Evolutionary conservation across 30 jellyfish, hydroid and myxozoan species (phyloP), one percentile per base, ranked within the genome.

Genomic region (Mastigias papua): DNA sequence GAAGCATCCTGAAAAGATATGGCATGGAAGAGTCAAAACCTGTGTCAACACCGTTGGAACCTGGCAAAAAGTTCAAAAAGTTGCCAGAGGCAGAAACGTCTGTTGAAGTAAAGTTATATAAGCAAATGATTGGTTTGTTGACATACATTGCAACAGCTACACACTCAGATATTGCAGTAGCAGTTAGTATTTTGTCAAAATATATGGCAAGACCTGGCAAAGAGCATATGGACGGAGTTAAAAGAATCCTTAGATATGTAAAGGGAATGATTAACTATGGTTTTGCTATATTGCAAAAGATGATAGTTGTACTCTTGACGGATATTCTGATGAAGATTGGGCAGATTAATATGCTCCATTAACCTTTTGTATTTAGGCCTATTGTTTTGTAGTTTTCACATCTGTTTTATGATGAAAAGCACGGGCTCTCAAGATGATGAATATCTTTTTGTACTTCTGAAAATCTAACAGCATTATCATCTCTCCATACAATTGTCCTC

Each of bases 11-110:
- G 68, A 69, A 83, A 34, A 34, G 87, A 19, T 83, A 30, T 57
- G 79, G 79, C 34, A 57, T 67, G 74, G 88, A 23, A 69, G 25
- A 86, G 30, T 32, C 73, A 76, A 73, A 42, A 70, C 49, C 87
- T 21, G 93, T 83, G 34, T 69, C 91, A 42, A 81, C 91, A 22
- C 91, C 86, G 22, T 30, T 67, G 50, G 87, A 64, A 65, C 60
- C 85, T 25, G 73, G 86, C 28, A 34, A n/a, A n/a, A n/a, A n/a
- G n/a, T n/a, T n/a, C n/a, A n/a, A n/a, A n/a, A n/a, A n/a, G n/a
- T n/a, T n/a, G n/a, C n/a, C n/a, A n/a, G n/a, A n/a, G n/a, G n/a
- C n/a, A n/a, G n/a, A n/a, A n/a, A n/a, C n/a, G n/a, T n/a, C n/a
- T n/a, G n/a, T n/a, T n/a, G n/a, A n/a, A n/a, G n/a, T n/a, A n/a